Evolutionary conservation across 2,113 vertebrate genomes (phyloP).

Genomic region (Rousettus leschenaultii): DNA sequence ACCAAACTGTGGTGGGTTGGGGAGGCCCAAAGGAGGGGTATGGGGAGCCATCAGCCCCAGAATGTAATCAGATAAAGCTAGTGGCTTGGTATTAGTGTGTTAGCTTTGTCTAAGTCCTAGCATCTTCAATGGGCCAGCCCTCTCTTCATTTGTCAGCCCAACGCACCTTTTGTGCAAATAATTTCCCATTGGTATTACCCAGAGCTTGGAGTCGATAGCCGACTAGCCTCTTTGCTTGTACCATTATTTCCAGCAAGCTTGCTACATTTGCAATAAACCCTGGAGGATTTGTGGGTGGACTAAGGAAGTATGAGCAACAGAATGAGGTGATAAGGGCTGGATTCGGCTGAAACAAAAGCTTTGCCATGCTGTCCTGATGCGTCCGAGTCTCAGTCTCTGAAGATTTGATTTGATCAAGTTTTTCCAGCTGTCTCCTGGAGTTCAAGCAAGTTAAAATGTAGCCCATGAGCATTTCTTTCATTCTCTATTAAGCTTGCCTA

Average conservation of each 20-base stretch:
- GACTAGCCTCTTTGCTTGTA: constrained; percentile 84
- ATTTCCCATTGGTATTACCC: constrained; percentile 89
- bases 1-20: constrained; percentile 31
- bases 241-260: constrained; percentile 86
- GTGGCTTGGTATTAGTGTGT: constrained; percentile 87
- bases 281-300: constrained; percentile 83
- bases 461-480: not conserved
- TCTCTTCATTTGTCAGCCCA: constrained; percentile 96
- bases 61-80: constrained; percentile 93
- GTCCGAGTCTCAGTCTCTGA: constrained; percentile 63
- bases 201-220: constrained; percentile 80
- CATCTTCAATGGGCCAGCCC: constrained; percentile 84
- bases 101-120: constrained; percentile 86
- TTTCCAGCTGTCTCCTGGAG: constrained; percentile 76
- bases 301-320: constrained; percentile 79
- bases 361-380: constrained; percentile 67
- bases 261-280: constrained; percentile 87
- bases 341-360: constrained; percentile 78
- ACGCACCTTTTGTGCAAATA: constrained; percentile 93
- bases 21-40: constrained; percentile 61
- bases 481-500: constrained; percentile 12
- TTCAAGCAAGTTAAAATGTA: constrained; percentile 64
- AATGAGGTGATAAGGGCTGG: constrained; percentile 79
- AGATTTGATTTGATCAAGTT: constrained; percentile 78
- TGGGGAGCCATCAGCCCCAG: constrained; percentile 77